phyloP scores from a whole-genome alignment of 2,888 invertebrate species.

The Drosophila mercatorum region DNA sequence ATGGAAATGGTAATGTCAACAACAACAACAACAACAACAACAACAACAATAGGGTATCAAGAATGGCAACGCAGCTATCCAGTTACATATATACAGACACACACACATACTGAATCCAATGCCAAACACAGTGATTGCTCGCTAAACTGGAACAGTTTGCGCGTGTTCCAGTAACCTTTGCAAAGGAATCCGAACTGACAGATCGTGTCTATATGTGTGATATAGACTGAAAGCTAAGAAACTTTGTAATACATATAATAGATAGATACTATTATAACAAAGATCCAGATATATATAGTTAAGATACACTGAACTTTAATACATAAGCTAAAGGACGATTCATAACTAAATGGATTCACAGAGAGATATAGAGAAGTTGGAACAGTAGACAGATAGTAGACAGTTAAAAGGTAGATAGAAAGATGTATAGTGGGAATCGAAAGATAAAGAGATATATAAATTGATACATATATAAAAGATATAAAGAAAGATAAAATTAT shows the following conservation, averaged over 20 bases:
- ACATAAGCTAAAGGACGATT: no score
- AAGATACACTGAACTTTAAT: neutral
- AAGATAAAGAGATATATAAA: no score
- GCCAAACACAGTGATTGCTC: conserved; percentile 14
- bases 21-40: conserved; percentile 22
- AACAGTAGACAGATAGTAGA: no score
- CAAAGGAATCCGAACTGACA: neutral
- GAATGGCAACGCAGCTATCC: conserved; percentile 47
- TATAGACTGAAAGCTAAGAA: neutral
- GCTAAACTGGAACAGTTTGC: neutral
- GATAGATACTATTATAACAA: neutral
- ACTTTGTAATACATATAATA: neutral
- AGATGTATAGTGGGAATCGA: no score
- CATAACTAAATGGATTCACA: no score
- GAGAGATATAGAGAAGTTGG: no score
- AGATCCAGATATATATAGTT: neutral
- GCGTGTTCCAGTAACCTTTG: neutral
- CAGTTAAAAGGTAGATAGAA: no score
- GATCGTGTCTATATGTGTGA: neutral
- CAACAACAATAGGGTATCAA: conserved; percentile 18
- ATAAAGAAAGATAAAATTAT: no score
- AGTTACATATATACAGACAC: conserved; percentile 26
- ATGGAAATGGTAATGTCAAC: conserved; percentile 67
- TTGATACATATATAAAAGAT: no score
- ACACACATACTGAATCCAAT: neutral